These are phyloP conservation scores for Xestia c-nigrum DNA, from an alignment of 2,888 invertebrate genomes.

Conservation along the genomic window DNA sequence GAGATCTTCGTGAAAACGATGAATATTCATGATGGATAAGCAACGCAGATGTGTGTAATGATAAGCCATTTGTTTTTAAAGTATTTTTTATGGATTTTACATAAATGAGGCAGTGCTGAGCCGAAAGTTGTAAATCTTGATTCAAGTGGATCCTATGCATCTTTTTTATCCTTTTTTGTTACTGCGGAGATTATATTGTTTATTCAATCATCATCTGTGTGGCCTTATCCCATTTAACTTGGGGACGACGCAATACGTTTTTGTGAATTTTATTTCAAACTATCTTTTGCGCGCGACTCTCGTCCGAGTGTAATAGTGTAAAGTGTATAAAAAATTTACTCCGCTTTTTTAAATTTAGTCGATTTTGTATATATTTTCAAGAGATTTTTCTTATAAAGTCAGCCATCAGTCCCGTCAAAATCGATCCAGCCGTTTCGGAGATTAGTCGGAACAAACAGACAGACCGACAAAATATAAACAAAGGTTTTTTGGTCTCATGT, in stretches of 20 bases:
- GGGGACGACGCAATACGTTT: neutral
- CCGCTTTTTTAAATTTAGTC: too few relatives aligned
- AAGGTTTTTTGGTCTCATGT: too few relatives aligned
- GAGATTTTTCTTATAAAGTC: neutral
- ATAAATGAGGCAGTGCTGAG: neutral
- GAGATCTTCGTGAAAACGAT: slow-evolving; percentile 7
- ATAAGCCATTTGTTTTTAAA: slow-evolving; percentile 1
- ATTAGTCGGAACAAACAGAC: too few relatives aligned
- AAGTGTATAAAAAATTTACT: too few relatives aligned
- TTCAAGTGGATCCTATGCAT: neutral
- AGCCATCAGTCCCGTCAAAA: too few relatives aligned
- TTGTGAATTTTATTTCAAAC: neutral
- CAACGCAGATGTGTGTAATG: slow-evolving; percentile 9
- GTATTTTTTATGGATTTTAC: neutral
- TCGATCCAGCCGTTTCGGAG: too few relatives aligned
- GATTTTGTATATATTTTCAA: too few relatives aligned
- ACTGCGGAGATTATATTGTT: neutral
- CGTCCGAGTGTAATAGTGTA: too few relatives aligned
- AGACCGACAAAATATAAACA: too few relatives aligned
- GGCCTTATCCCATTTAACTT: neutral
- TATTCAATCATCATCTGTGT: neutral
- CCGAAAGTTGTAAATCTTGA: neutral
- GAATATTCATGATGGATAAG: slow-evolving; percentile 30
- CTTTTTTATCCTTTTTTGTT: neutral
- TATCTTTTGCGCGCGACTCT: too few relatives aligned